Percentiles rank a stretch among this genome's conserved stretches.
Conservation (phyloP, 2,113 vertebrate genomes). For the Danionella cerebrum region DNA sequence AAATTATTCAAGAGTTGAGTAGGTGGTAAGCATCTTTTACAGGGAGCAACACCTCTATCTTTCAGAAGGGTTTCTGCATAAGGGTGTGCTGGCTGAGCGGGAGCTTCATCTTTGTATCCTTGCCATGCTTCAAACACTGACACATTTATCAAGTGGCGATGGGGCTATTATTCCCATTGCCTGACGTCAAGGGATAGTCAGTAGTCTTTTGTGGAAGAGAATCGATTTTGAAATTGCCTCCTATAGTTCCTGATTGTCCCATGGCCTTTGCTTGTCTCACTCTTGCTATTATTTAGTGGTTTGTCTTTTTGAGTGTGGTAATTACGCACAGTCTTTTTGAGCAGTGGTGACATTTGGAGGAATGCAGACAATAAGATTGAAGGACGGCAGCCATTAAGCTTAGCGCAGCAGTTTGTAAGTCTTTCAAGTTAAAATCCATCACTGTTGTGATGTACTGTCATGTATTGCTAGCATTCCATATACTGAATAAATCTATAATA, state of each 20-base stretch:
- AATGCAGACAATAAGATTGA: slow-evolving; percentile 4
- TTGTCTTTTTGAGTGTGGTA: neutral
- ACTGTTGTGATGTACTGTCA: neutral
- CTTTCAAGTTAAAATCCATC: neutral
- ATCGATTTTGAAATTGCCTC: slow-evolving; percentile 33
- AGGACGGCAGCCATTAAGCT: neutral
- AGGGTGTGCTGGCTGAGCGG: neutral
- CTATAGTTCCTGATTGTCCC: neutral
- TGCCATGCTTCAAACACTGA: neutral
- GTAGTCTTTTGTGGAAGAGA: slow-evolving; percentile 8
- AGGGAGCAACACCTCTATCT: neutral
- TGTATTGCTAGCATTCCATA: too few relatives aligned
- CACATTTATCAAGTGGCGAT: slow-evolving; percentile 11
- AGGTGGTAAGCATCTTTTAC: neutral
- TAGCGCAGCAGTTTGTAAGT: neutral
- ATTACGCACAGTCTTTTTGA: neutral
- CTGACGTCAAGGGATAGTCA: neutral
- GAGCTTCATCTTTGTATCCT: neutral
- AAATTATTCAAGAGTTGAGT: neutral
- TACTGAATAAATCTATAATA: too few relatives aligned
- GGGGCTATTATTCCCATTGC: slow-evolving; percentile 6
- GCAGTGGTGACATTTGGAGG: slow-evolving; percentile 16
- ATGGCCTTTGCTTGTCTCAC: neutral
- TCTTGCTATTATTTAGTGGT: slow-evolving; percentile 11
- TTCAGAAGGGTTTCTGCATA: neutral